Evolutionary conservation across 2,888 invertebrate species (phyloP), one percentile per base, ranked within the genome.

Genomic region (Calameuta idolon): DNA sequence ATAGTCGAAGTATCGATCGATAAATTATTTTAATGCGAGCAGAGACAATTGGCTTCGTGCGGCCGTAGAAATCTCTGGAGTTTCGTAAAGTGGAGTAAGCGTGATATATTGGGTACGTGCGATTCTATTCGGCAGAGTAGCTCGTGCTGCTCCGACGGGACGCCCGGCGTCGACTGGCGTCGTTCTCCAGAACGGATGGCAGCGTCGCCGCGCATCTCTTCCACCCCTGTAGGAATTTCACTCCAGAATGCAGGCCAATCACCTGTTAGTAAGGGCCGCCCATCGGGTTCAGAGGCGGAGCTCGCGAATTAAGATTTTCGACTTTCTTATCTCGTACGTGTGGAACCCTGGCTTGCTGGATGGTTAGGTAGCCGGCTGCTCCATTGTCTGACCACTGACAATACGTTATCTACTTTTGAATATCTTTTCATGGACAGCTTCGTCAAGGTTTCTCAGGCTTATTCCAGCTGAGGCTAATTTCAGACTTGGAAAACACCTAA

Each of bases 221-320:
- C 85, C 75, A 81, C 82, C 82, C 82, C 82, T 78, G 35, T 76
- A 69, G 77, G 76, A 69, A 80, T 76, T 79, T 83, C 82, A 79
- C 82, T 78, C 81, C 80, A 76, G 77, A 75, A 77, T 55, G 73
- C 83, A 84, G 83, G 87, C 91, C 91, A 91, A 91, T 90, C 88
- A 87, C 81, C 83, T 86, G 82, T 77, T 83, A 83, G 81, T 81
- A 77, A 87, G 85, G 86, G 80, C 88, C 89, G 89, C 89, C 87
- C 87, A 74, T 84, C 84, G 81, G 80, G 82, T 73, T 77, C 80
- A 82, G 83, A 86, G 90, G 89, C 89, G 91, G 90, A 85, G 85
- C 88, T 85, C 81, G 81, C 86, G 89, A 88, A 90, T 90, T 91
- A 91, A 91, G 91, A 91, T 91, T 91, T 91, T 90, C 89, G 89